Evolutionary conservation across 1,140 invertebrate genomes (phyloP).

Genomic region (Brachystomella parvula): DNA sequence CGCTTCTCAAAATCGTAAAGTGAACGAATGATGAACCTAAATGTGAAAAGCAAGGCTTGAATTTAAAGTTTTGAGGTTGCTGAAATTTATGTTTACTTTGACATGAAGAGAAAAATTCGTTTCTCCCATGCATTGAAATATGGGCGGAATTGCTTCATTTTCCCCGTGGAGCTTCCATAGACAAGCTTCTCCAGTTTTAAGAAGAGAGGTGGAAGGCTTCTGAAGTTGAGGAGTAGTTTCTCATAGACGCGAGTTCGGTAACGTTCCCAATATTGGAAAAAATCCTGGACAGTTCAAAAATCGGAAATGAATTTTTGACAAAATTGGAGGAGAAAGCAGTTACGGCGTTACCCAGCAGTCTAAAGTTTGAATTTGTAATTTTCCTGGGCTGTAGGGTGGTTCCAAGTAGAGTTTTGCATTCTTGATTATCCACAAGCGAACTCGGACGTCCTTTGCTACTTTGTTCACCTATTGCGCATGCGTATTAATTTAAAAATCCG

Average conservation of each 20-base stretch:
- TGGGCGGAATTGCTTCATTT: conserved; percentile 43
- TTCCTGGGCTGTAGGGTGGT: conserved; percentile 31
- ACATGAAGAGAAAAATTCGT: conserved; percentile 44
- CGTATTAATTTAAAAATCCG: conserved; percentile 31
- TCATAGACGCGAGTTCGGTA: conserved; percentile 23
- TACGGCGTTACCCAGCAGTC: conserved; percentile 30
- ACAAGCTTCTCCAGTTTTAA: conserved; percentile 40
- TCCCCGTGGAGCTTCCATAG: conserved; percentile 45
- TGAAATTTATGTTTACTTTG: conserved; percentile 37
- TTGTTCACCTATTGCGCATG: conserved; percentile 64
- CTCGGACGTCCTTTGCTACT: conserved; percentile 58
- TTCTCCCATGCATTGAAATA: conserved; percentile 49
- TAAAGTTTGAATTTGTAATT: conserved; percentile 20
- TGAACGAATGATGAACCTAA: conserved; percentile 58
- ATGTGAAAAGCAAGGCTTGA: conserved; percentile 16
- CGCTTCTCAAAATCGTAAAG: conserved; percentile 59
- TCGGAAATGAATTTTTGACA: neutral
- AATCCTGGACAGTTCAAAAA: conserved; percentile 24
- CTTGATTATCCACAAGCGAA: conserved; percentile 22
- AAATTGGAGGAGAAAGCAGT: neutral
- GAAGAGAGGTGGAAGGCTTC: conserved; percentile 27
- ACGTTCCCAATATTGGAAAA: conserved; percentile 36
- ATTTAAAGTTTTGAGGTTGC: neutral
- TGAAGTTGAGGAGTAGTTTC: conserved; percentile 22
- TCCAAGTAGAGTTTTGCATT: conserved; percentile 27